Percentiles rank a stretch among this genome's conserved stretches.
phyloP scores from a whole-genome alignment of 2,797 vertebrate genomes.

The Enteromius thamalakanensis region DNA sequence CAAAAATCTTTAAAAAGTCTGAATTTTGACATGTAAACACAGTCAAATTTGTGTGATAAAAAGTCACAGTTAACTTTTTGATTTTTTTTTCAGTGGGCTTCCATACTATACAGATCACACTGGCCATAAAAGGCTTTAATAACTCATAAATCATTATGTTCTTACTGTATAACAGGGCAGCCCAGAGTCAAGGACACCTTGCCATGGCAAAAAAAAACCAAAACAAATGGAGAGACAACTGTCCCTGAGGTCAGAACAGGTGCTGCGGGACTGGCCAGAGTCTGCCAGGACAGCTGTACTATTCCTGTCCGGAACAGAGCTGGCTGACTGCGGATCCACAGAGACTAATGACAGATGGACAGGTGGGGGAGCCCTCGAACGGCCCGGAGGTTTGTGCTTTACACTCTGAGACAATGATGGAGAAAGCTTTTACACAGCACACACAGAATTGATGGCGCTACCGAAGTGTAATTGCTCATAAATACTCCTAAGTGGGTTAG shows the following conservation, averaged over 20 bases:
- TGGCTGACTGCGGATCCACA: constrained; percentile 33
- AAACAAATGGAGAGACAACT: constrained; percentile 59
- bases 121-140: constrained; percentile 7
- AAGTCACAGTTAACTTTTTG: too few species aligned
- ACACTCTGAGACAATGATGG: constrained; percentile 40
- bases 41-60: too few species aligned
- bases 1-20: too few species aligned
- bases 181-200: constrained; percentile 43
- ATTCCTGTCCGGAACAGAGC: constrained; percentile 43
- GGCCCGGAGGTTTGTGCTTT: constrained; percentile 58
- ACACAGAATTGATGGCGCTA: neutral
- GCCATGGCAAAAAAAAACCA: neutral
- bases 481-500: neutral
- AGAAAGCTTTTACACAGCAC: neutral
- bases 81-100: too few species aligned
- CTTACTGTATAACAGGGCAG: constrained; percentile 29
- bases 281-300: constrained; percentile 35
- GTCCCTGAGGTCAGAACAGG: constrained; percentile 68
- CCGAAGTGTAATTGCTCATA: constrained; percentile 3
- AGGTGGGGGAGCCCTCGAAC: constrained; percentile 61
- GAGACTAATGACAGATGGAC: constrained; percentile 58
- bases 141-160: constrained; percentile 56
- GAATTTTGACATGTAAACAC: too few species aligned
- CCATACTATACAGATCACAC: neutral
- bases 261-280: constrained; percentile 51